Conservation (phyloP, 2,797 vertebrate species). For the Chaenodraco wilsoni region DNA sequence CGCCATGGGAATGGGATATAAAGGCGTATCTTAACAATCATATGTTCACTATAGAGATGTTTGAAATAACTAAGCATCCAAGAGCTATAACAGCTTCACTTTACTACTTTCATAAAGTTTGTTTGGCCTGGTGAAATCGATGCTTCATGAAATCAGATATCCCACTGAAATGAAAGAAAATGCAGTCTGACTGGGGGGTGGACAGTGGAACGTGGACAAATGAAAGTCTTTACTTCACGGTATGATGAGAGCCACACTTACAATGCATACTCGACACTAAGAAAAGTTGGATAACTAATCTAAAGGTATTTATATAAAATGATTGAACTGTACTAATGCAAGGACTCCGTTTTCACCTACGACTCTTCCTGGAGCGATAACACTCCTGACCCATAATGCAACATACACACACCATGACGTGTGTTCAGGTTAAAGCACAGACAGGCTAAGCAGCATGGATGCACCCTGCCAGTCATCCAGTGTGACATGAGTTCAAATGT, state of each 20-base stretch:
- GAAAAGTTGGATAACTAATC: not conserved
- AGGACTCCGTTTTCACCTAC: not conserved
- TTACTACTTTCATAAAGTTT: not conserved
- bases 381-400: conserved; percentile 8
- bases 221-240: not conserved
- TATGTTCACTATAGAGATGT: no score
- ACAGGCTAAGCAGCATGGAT: conserved; percentile 17
- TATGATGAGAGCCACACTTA: not conserved
- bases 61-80: no score
- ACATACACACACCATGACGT: not conserved
- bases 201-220: no score
- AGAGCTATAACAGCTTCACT: not conserved
- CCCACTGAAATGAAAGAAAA: conserved; percentile 5
- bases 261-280: not conserved
- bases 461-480: conserved; percentile 23
- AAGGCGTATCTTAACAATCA: no score
- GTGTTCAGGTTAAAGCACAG: conserved; percentile 10
- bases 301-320: not conserved
- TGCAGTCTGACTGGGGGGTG: not conserved
- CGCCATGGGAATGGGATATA: no score
- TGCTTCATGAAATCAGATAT: not conserved
- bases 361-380: not conserved
- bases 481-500: conserved; percentile 47
- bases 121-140: not conserved
- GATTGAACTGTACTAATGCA: not conserved